Evolutionary conservation across 2,797 vertebrate genomes (phyloP), one percentile per base, ranked within the genome.

Genomic region (Crypturellus tataupa): DNA sequence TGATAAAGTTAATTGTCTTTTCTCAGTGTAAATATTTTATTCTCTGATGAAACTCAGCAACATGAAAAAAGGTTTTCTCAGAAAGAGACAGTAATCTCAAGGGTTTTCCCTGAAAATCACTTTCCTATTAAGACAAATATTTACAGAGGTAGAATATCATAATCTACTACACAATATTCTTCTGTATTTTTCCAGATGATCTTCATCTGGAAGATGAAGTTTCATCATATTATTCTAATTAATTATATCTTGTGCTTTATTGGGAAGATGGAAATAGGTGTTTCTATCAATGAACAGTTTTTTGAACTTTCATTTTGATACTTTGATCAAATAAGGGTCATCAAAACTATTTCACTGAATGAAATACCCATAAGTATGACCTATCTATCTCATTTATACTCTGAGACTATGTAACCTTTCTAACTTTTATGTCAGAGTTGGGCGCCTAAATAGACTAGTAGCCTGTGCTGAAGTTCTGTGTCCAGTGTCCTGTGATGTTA

Each of bases 381-480:
- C 9, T 39, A n/a, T 79, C 6, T 63, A n/a, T 79, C 6, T 63
- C 14, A 19, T 68, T 49, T 67, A 25, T 15, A 3, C 55, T 25
- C 8, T 35, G 10, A 35, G 55, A 55, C 17, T 67, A 12, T 21
- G 27, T n/a, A 56, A 8, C 25, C 40, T 78, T 37, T 25, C 35
- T 46, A 67, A 37, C 10, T 29, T 21, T 24, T 25, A 4, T 23
- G 53, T 77, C 31, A 17, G 12, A 55, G 31, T 29, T 29, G 39
- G 3, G 8, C 62, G 8, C 33, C 42, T n/a, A 68, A 62, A 37
- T 76, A 35, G 19, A 6, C 12, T 8, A 10, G 62, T 14, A 42
- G 20, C 49, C 47, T 21, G 35, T 90, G 42, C 10, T 0, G 0
- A 20, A 49, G 31, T 15, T 69, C 35, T 18, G 23, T 1, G 0